These are phyloP conservation scores for Axis porcinus DNA, from an alignment of 2,113 vertebrate species.

Conservation along the genomic window DNA sequence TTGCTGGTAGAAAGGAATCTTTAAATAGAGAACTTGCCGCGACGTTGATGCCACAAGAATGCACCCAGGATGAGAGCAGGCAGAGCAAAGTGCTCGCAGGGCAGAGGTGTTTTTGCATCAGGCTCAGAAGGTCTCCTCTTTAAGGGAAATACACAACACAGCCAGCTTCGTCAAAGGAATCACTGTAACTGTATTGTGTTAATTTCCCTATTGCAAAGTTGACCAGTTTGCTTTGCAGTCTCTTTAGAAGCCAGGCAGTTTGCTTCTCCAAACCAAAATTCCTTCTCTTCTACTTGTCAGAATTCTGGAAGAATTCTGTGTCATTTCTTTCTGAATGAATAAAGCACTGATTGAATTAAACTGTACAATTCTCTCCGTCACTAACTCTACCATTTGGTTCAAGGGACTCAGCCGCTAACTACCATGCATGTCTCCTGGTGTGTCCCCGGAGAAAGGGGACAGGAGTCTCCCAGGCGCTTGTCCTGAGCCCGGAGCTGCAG, in stretches of 20 bases:
- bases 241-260: not conserved
- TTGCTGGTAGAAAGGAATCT: constrained; percentile 62
- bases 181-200: not conserved
- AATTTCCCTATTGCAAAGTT: constrained; percentile 18
- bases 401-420: not conserved
- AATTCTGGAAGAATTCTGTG: not conserved
- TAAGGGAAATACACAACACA: not conserved
- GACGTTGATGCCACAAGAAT: constrained; percentile 24
- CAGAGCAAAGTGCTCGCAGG: not conserved
- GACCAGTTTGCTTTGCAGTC: constrained; percentile 14
- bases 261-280: constrained; percentile 18
- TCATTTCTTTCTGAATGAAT: constrained; percentile 14
- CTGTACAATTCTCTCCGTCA: constrained; percentile 18
- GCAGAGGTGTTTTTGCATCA: not conserved
- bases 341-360: constrained; percentile 22
- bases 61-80: not conserved
- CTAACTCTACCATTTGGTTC: constrained; percentile 3
- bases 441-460: constrained; percentile 50
- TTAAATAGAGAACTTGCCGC: constrained; percentile 20
- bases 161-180: not conserved
- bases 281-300: not conserved
- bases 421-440: not conserved
- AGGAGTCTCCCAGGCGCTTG: not conserved
- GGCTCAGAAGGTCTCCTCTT: constrained; percentile 15
- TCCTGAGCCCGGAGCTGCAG: constrained; percentile 59